These are phyloP conservation scores for Antidorcas marsupialis DNA, from an alignment of 2,113 vertebrate genomes.

Conservation along the genomic window DNA sequence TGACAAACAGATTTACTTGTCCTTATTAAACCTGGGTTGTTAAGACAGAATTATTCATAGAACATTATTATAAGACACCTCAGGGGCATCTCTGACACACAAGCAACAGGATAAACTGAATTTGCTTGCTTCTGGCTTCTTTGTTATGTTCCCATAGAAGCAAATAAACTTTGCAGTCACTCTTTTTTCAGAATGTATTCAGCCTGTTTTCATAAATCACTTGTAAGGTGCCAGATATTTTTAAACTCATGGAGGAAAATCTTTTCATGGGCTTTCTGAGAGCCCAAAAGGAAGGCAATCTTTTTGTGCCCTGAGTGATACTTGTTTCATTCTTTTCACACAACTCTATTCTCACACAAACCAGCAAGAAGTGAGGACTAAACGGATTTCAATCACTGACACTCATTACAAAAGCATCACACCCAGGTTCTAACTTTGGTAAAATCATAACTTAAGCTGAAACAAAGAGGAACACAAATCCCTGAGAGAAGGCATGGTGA, in stretches of 20 bases:
- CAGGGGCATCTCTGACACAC: not conserved
- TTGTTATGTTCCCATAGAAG: conserved; percentile 55
- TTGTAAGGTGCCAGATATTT: not conserved
- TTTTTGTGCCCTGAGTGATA: not conserved
- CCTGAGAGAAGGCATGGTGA: not conserved
- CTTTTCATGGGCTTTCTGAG: not conserved
- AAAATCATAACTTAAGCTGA: not conserved
- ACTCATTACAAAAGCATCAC: not conserved
- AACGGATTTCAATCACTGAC: not conserved
- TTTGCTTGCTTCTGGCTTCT: not conserved
- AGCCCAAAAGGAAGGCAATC: not conserved
- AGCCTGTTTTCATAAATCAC: not conserved
- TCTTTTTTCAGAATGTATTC: conserved; percentile 30
- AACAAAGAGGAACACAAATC: not conserved
- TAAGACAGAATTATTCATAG: conserved; percentile 30
- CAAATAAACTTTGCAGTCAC: conserved; percentile 37
- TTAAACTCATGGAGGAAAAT: not conserved
- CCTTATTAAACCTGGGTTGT: conserved; percentile 17
- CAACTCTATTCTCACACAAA: not conserved
- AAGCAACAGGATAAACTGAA: not conserved
- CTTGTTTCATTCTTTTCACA: not conserved
- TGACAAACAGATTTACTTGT: not conserved
- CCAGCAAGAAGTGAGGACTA: not conserved
- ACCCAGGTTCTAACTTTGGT: not conserved
- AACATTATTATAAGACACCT: not conserved